A percentile compares a stretch with the other conserved stretches of the same genome.
Evolutionary conservation across 2,888 invertebrate genomes (phyloP).

Genomic region (Cantharis flavilabris): DNA sequence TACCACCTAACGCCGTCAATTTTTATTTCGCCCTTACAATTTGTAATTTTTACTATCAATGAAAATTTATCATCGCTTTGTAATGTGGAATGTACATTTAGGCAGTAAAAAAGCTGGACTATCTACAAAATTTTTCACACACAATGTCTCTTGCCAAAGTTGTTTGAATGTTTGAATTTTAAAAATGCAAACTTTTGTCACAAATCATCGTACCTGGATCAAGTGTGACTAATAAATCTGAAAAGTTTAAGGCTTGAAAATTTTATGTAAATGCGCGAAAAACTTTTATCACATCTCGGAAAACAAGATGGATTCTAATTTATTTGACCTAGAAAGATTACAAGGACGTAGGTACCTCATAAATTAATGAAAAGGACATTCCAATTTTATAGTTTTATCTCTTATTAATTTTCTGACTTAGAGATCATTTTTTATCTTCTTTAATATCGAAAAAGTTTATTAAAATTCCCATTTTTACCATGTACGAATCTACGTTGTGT

Average conservation of each 20-base stretch:
- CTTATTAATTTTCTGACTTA: neutral
- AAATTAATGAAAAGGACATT: neutral
- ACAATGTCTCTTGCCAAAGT: neutral
- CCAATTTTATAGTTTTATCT: neutral
- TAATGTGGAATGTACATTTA: neutral
- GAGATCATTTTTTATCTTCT: neutral
- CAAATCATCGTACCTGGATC: conserved; percentile 2
- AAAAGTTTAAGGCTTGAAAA: neutral
- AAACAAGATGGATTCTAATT: neutral
- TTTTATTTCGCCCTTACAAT: neutral
- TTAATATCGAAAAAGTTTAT: neutral
- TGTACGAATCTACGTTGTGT: neutral
- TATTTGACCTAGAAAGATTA: neutral
- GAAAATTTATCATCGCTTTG: neutral
- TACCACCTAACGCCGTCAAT: neutral
- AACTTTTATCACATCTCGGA: neutral
- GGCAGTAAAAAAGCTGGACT: neutral
- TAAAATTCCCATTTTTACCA: neutral
- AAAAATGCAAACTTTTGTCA: neutral
- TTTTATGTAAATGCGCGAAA: neutral
- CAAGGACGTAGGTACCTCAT: neutral
- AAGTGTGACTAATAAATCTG: neutral
- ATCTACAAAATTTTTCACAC: neutral
- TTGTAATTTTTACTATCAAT: neutral
- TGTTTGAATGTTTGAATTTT: neutral